phyloP scores from a whole-genome alignment of 2,888 invertebrate species.

The Megamerina dolium region DNA sequence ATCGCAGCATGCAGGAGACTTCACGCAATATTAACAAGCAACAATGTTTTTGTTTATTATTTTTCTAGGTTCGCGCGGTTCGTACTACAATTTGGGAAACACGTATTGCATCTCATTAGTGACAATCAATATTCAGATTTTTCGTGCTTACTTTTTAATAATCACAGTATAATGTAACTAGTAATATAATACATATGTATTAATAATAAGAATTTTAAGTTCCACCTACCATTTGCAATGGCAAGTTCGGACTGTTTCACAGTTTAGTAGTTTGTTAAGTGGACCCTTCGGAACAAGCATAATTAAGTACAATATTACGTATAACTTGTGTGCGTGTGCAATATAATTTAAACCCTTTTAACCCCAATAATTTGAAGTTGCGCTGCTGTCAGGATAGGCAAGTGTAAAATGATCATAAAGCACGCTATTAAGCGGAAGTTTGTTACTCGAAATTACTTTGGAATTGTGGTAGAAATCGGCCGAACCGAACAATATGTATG shows the following conservation, averaged over 20 bases:
- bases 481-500: too few relatives aligned
- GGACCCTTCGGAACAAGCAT: constrained; percentile 11
- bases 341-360: constrained; percentile 16
- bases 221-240: constrained; percentile 1
- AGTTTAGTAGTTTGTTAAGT: constrained; percentile 21
- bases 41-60: too few relatives aligned
- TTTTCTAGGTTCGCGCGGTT: too few relatives aligned
- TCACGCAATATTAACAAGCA: too few relatives aligned
- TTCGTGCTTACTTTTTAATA: constrained; percentile 19
- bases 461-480: too few relatives aligned
- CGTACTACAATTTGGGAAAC: too few relatives aligned
- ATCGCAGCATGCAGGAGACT: too few relatives aligned
- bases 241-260: constrained; percentile 14
- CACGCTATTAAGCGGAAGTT: constrained; percentile 29
- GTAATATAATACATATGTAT: too few relatives aligned
- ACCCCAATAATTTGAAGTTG: constrained; percentile 3
- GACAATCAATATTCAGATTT: constrained; percentile 23
- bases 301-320: constrained; percentile 9
- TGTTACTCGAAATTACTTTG: constrained; percentile 18
- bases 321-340: not conserved
- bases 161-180: constrained; percentile 12
- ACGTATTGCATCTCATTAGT: constrained; percentile 22
- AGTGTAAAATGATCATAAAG: constrained; percentile 28
- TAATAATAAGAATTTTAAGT: too few relatives aligned
- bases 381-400: not conserved